Evolutionary conservation across 2,113 vertebrate genomes (phyloP), one percentile per base, ranked within the genome.

Genomic region (Bostrychus sinensis): DNA sequence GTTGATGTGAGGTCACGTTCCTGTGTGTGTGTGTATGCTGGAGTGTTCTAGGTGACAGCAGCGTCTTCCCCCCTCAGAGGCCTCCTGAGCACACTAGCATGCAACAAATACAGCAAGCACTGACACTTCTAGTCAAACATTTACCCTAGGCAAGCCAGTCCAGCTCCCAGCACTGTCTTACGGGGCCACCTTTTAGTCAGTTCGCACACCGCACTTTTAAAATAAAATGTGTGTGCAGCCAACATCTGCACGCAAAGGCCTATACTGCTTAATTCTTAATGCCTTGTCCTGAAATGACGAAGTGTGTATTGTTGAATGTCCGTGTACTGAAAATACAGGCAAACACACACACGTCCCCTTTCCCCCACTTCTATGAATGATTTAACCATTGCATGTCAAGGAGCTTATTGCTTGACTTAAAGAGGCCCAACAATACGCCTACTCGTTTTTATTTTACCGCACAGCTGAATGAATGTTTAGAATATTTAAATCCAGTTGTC

Each of bases 91-190:
- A 75, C 41, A 64, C 55, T 68, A 42, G 67, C 53, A 57, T 82
- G 78, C 72, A 63, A 72, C 71, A 76, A 70, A 78, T 51, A 32
- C 42, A 39, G 42, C 39, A 6, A 73, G 56, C 67, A 54, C 64
- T 41, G 66, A 75, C 59, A 59, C 68, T 70, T 34, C 46, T 65
- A 64, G 81, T 83, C 65, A 85, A 80, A 84, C 70, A 77, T 88
- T 84, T 82, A 85, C 86, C 56, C 51, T 48, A 13, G 37, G n/a
- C 69, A 56, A 62, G 57, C 57, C 34, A n/a, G 43, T n/a, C 57
- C 34, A 72, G 51, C 63, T 57, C 22, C 56, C 28, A 53, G 72
- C 1, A 8, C 25, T 51, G 37, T 66, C 50, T 28, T n/a, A n/a
- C 14, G 23, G 42, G 26, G 38, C 20, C 5, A 9, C 43, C 36